These are phyloP conservation scores for Cephus pygmeus DNA, from an alignment of 2,888 invertebrate species.

Conservation along the genomic window DNA sequence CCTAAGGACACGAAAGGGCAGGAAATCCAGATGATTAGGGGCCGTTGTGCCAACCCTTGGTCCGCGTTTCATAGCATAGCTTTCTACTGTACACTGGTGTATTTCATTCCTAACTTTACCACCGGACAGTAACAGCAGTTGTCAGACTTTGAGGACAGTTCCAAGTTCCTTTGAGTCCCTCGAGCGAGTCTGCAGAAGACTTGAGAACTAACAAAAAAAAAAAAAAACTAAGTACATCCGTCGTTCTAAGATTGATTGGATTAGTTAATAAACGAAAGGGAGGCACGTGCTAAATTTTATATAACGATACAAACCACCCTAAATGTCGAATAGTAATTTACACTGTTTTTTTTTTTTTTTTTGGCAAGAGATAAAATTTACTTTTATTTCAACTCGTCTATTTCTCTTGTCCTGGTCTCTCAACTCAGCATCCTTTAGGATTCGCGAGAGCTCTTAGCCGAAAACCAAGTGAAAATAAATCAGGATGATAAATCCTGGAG, in stretches of 20 bases:
- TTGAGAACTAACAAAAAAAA: conserved; percentile 36
- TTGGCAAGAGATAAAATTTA: not conserved
- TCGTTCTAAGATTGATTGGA: not conserved
- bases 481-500: not conserved
- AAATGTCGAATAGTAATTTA: not conserved
- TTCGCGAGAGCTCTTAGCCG: not conserved
- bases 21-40: conserved; percentile 40
- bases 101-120: not conserved
- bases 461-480: conserved; percentile 3
- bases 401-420: not conserved
- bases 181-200: conserved; percentile 28
- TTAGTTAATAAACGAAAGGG: not conserved
- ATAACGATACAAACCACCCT: not conserved
- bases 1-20: not conserved
- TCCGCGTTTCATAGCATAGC: not conserved
- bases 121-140: not conserved
- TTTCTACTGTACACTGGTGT: not conserved
- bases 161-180: not conserved
- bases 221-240: conserved; percentile 16
- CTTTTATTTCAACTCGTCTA: not conserved
- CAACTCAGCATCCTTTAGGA: not conserved
- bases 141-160: not conserved
- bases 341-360: not conserved
- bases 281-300: not conserved
- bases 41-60: conserved; percentile 30